Conservation (phyloP, 35 echinoderm and acorn worm genomes). For the Heliocidaris erythrogramma region DNA sequence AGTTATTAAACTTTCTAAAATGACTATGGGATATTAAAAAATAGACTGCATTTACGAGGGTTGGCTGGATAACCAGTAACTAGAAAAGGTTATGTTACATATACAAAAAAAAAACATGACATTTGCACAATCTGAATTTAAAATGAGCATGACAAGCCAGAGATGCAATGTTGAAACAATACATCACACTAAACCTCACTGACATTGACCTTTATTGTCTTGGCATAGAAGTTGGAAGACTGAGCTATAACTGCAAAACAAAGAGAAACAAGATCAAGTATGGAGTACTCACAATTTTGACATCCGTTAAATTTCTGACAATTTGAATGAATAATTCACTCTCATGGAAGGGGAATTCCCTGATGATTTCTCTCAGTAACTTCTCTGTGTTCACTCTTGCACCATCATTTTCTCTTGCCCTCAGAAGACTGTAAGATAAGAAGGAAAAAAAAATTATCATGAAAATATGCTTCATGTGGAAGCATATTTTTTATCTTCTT, state of each 20-base stretch:
- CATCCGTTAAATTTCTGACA: slow-evolving; percentile 81
- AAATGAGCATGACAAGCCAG: not conserved
- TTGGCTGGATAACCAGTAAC: too few species aligned
- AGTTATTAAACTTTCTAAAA: too few species aligned
- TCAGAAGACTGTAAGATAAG: slow-evolving; percentile 60
- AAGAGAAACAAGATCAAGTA: not conserved
- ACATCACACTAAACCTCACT: not conserved
- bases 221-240: not conserved
- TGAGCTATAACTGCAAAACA: not conserved
- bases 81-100: too few species aligned
- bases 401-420: slow-evolving; percentile 85
- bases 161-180: not conserved
- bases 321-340: slow-evolving; percentile 75
- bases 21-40: too few species aligned
- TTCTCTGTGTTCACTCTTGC: slow-evolving; percentile 73
- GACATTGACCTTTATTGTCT: too few species aligned
- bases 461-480: not conserved
- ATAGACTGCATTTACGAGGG: too few species aligned
- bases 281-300: slow-evolving; percentile 62
- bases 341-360: slow-evolving; percentile 90
- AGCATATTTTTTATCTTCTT: not conserved
- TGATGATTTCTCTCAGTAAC: slow-evolving; percentile 72
- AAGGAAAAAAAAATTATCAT: slow-evolving; percentile 6
- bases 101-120: not conserved
- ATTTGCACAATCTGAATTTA: not conserved